Evolutionary conservation across 1,140 invertebrate genomes (phyloP), one percentile per base, ranked within the genome.

Genomic region (Dreissena polymorpha): DNA sequence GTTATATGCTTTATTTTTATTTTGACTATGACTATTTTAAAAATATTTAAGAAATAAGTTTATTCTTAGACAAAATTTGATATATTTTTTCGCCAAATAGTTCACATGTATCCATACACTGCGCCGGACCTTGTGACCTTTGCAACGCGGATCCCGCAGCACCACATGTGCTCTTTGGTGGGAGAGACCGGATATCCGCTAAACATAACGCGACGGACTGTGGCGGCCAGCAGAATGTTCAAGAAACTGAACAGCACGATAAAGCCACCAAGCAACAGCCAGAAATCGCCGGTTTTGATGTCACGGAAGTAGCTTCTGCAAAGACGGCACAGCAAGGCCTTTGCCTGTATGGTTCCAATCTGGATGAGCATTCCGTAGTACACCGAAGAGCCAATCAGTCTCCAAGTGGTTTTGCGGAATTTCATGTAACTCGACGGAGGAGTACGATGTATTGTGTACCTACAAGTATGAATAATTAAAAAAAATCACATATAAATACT

Each of bases 81-180:
- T 39, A 39, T n/a, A 39, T 39, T 5, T 39, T 39, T 39, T 8
- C 8, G 39, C 39, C 2, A 39, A 39, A 39, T 2, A 39, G 39
- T 39, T 51, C 29, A 57, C 69, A 72, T 72, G 29, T 73, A 74
- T 12, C 79, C 79, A 68, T 82, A 82, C 12, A 82, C 29, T 29
- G 51, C 16, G 13, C 79, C 79, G n/a, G 79, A 82, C 55, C 79
- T 49, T n/a, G 79, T 82, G 49, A 39, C 73, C 55, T 82, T 82
- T 67, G 79, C 70, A 27, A 51, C 64, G 8, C 8, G 13, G n/a
- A 27, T 51, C 23, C 74, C 55, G 55, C 29, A 51, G 39, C 71
- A 81, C 0, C 49, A 23, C 1, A 72, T 18, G 18, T 21, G 64
- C 12, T 53, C 7, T 12, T 49, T 68, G 12, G 50, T 55, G 16